A percentile compares a stretch with the other conserved stretches of the same genome.
Conservation (phyloP, 2,113 vertebrate species). For the Coryphaenoides rupestris region DNA sequence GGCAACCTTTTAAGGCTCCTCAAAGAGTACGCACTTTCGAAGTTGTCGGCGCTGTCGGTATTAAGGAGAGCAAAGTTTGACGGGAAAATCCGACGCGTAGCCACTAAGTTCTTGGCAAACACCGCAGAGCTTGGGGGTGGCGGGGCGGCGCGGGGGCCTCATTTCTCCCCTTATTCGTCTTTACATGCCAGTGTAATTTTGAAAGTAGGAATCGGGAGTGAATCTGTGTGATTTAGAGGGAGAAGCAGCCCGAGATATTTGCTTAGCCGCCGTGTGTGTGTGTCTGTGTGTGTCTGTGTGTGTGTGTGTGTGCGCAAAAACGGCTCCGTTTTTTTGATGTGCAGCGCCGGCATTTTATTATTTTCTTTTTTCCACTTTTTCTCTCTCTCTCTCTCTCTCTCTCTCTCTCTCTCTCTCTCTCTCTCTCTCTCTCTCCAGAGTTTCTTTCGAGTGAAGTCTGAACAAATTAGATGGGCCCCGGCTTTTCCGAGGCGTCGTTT, state of each 20-base stretch:
- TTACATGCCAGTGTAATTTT: background rate
- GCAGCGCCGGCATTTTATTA: constrained; percentile 29
- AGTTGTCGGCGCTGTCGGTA: background rate
- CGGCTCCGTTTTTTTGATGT: constrained; percentile 42
- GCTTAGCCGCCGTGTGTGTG: constrained; percentile 35
- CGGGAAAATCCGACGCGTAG: constrained; percentile 1
- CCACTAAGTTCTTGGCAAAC: constrained; percentile 14
- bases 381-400: too few species aligned
- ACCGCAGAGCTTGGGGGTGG: constrained; percentile 16
- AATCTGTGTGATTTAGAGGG: background rate
- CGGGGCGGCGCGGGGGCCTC: too few species aligned
- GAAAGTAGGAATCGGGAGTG: constrained; percentile 3
- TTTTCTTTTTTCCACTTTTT: too few species aligned
- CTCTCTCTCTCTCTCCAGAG: too few species aligned
- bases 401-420: too few species aligned
- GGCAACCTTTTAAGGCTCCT: too few species aligned
- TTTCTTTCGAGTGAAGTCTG: constrained; percentile 16
- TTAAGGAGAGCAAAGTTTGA: background rate
- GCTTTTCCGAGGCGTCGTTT: constrained; percentile 41
- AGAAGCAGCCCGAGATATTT: constrained; percentile 23
- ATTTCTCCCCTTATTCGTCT: background rate
- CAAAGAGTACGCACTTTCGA: too few species aligned
- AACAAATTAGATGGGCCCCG: constrained; percentile 36
- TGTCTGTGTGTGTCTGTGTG: too few species aligned
- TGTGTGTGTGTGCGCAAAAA: background rate